Percentiles rank a stretch among this genome's conserved stretches.
Conservation (phyloP, 2,113 vertebrate species). For the Toxotes jaculatrix region DNA sequence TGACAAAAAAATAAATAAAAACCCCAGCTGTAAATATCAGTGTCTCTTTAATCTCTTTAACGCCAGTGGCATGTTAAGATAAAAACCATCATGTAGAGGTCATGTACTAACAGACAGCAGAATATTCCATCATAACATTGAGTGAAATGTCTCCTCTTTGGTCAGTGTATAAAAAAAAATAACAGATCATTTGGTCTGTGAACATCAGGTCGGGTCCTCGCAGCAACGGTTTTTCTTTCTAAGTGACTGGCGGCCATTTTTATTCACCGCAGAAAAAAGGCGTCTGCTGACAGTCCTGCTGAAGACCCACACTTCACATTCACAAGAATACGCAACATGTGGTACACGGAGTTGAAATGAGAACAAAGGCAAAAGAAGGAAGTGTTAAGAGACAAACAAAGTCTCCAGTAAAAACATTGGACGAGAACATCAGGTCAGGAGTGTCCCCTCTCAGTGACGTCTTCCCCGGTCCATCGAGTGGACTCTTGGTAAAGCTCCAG, state of each 20-base stretch:
- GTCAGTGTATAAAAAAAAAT: slow-evolving; percentile 36
- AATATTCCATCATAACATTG: slow-evolving; percentile 2
- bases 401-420: neutral
- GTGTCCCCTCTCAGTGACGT: slow-evolving; percentile 10
- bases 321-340: slow-evolving; percentile 5
- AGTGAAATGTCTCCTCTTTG: slow-evolving; percentile 27
- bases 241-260: neutral
- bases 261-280: neutral
- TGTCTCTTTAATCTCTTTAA: too few species aligned
- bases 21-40: slow-evolving; percentile 25
- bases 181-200: slow-evolving; percentile 14
- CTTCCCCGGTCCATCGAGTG: neutral
- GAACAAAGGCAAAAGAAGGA: neutral
- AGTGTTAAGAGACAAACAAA: neutral
- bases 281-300: neutral
- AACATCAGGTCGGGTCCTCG: slow-evolving; percentile 2
- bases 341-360: neutral
- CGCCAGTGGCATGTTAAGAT: neutral
- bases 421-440: neutral
- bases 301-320: neutral
- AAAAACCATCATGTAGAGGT: neutral
- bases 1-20: slow-evolving; percentile 6
- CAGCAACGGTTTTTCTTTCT: neutral
- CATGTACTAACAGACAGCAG: neutral
- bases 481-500: slow-evolving; percentile 2